A percentile compares a stretch with the other conserved stretches of the same genome.
Evolutionary conservation across 2,888 invertebrate species (phyloP).

Genomic region (Harpalus rubripes): DNA sequence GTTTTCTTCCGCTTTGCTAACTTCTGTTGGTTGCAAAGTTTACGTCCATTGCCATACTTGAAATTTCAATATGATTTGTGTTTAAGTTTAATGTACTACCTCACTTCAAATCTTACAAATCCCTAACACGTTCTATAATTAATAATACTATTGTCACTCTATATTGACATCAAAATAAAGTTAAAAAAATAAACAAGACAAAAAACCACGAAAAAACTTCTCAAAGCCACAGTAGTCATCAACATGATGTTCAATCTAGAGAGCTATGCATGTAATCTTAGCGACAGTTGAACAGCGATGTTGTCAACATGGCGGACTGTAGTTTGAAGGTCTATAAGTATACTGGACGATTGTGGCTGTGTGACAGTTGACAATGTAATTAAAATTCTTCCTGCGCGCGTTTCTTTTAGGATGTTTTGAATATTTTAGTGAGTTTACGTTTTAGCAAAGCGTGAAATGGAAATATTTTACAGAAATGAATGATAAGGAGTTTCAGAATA

Average conservation of each 20-base stretch:
- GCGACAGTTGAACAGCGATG: constrained; percentile 20
- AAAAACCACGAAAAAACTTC: neutral
- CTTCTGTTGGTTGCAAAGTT: too few relatives aligned
- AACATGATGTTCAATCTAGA: constrained; percentile 59
- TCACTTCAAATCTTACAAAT: too few relatives aligned
- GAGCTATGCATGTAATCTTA: constrained; percentile 65
- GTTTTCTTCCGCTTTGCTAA: too few relatives aligned
- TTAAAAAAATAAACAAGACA: neutral
- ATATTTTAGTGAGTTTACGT: constrained; percentile 24
- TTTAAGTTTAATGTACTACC: too few relatives aligned
- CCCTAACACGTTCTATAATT: too few relatives aligned
- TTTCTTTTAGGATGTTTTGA: constrained; percentile 8
- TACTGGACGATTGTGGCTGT: neutral
- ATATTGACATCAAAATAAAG: too few relatives aligned
- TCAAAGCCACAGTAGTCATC: neutral
- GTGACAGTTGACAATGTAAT: constrained; percentile 59
- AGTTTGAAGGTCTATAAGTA: neutral
- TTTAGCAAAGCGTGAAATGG: constrained; percentile 12
- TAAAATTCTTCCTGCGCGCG: constrained; percentile 51
- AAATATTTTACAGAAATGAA: neutral
- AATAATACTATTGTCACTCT: too few relatives aligned
- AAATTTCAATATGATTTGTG: too few relatives aligned
- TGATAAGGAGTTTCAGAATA: too few relatives aligned
- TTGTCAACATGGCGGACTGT: neutral
- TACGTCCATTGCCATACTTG: too few relatives aligned